Evolutionary conservation across 92 coral and sea anemone genomes (phyloP).

Genomic region (Phenganax stokvisi): DNA sequence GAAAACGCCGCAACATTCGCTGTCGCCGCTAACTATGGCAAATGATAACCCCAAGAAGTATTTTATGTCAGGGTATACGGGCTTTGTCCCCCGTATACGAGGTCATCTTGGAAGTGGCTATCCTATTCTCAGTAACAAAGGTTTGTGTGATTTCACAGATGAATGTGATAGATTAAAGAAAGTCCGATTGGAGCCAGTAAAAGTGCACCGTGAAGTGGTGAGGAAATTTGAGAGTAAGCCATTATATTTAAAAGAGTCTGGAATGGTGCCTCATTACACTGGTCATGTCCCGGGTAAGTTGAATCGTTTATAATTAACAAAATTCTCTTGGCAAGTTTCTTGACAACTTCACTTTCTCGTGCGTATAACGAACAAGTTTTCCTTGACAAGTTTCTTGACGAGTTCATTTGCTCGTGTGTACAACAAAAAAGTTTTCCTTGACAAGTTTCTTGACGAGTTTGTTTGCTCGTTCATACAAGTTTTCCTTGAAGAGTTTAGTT

Average conservation of each 20-base stretch:
- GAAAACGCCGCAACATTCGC: slow-evolving; percentile 77
- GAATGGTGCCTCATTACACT: slow-evolving; percentile 93
- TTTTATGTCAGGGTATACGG: slow-evolving; percentile 96
- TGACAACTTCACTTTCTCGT: too few species aligned
- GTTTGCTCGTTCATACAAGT: background rate
- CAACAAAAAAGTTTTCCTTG: too few species aligned
- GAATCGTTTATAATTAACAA: background rate
- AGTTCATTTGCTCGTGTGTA: too few species aligned
- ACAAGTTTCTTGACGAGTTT: too few species aligned
- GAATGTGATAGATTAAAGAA: slow-evolving; percentile 68
- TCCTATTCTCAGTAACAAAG: slow-evolving; percentile 78
- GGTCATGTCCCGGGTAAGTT: slow-evolving; percentile 96
- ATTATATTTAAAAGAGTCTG: slow-evolving; percentile 61
- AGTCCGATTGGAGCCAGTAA: slow-evolving; percentile 65
- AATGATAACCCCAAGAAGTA: slow-evolving; percentile 82
- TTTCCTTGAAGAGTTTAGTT: background rate
- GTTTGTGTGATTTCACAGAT: slow-evolving; percentile 73
- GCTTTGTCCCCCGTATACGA: slow-evolving; percentile 90
- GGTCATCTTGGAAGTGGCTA: slow-evolving; percentile 86
- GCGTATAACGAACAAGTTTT: too few species aligned
- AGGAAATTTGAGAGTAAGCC: slow-evolving; percentile 73
- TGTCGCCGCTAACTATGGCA: slow-evolving; percentile 72
- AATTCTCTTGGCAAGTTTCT: too few species aligned
- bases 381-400: too few species aligned
- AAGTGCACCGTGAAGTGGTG: slow-evolving; percentile 60